These are phyloP conservation scores for Leptinotarsa lineolata DNA, from an alignment of 1,140 invertebrate genomes.

Conservation along the genomic window DNA sequence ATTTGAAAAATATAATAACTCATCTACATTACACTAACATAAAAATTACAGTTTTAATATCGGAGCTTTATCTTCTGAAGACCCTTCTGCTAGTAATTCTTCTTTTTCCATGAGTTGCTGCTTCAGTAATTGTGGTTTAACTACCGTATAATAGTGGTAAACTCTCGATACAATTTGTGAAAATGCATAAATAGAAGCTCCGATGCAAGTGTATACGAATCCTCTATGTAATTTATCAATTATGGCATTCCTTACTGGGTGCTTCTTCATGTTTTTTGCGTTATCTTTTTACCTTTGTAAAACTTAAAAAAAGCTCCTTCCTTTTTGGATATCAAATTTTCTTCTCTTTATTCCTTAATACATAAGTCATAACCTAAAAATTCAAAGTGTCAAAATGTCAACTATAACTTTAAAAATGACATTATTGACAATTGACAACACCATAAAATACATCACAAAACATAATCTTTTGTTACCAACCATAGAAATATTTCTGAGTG, in stretches of 20 bases:
- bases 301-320: no score
- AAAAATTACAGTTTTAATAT: slow-evolving; percentile 5
- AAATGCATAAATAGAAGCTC: slow-evolving; percentile 58
- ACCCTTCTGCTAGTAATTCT: slow-evolving; percentile 59
- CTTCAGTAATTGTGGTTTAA: slow-evolving; percentile 56
- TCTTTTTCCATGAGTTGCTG: slow-evolving; percentile 56
- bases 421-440: no score
- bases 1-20: background rate
- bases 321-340: no score
- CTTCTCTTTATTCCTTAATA: no score
- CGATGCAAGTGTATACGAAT: slow-evolving; percentile 59
- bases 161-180: slow-evolving; percentile 56
- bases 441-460: no score
- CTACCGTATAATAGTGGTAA: slow-evolving; percentile 58
- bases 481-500: no score
- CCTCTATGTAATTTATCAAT: slow-evolving; percentile 60
- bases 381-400: no score
- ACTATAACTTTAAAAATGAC: no score
- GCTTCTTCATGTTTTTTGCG: slow-evolving; percentile 55
- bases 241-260: slow-evolving; percentile 54
- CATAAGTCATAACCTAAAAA: no score
- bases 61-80: slow-evolving; percentile 41
- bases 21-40: background rate
- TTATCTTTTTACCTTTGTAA: no score
- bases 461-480: no score